Evolutionary conservation across 1,140 invertebrate species (phyloP).

Genomic region (Myzus persicae): DNA sequence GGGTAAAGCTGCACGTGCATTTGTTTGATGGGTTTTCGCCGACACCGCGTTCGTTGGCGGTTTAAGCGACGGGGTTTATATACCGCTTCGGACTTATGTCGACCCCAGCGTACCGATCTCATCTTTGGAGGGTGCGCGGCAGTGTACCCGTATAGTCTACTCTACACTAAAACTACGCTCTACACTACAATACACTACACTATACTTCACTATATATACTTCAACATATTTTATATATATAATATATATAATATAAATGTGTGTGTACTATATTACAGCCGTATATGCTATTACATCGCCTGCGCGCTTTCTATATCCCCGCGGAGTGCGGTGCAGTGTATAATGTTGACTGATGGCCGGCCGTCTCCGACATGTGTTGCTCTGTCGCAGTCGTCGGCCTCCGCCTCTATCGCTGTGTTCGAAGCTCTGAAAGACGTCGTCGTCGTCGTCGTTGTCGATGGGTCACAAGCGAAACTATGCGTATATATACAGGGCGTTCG

Average conservation of each 20-base stretch:
- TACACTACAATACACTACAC: neutral
- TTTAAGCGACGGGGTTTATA: neutral
- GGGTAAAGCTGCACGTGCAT: neutral
- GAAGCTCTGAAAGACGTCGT: neutral
- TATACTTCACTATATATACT: neutral
- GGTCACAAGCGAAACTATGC: neutral
- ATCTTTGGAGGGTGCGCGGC: neutral
- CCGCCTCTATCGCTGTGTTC: neutral
- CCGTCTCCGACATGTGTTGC: conserved; percentile 53
- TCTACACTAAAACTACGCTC: neutral
- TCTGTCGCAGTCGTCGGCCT: neutral
- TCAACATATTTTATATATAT: conserved; percentile 7
- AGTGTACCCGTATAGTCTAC: neutral
- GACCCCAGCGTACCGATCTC: neutral
- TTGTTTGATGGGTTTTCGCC: conserved; percentile 48
- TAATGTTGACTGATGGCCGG: conserved; percentile 51
- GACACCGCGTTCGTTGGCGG: neutral
- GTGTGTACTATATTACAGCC: neutral
- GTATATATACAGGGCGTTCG: neutral
- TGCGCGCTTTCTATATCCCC: neutral
- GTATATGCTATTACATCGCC: neutral
- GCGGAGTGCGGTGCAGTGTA: neutral
- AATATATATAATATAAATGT: neutral
- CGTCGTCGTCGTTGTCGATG: neutral
- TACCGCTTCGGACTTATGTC: neutral